A percentile compares a stretch with the other conserved stretches of the same genome.
phyloP scores from a whole-genome alignment of 2,113 vertebrate species.

The Rallus limicola region DNA sequence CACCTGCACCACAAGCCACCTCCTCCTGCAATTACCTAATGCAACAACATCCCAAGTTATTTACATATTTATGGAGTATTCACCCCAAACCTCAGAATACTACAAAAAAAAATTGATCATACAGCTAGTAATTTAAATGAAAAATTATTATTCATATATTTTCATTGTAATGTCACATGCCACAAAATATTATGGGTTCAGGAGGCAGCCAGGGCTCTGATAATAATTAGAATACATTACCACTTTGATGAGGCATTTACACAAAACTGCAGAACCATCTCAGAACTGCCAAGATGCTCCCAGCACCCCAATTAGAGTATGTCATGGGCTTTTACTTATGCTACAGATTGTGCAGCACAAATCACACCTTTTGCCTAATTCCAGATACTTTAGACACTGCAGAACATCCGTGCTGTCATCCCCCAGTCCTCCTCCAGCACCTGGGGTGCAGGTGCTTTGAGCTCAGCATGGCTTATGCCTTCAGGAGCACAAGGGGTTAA shows the following conservation, averaged over 20 bases:
- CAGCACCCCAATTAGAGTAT: constrained; percentile 18
- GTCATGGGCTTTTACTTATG: background rate
- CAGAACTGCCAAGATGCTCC: background rate
- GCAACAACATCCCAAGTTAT: background rate
- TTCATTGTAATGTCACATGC: constrained; percentile 39
- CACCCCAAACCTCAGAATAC: constrained; percentile 24
- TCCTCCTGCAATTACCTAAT: background rate
- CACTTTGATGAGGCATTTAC: constrained; percentile 49
- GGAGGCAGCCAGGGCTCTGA: background rate
- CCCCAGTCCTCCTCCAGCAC: background rate
- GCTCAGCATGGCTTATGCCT: background rate
- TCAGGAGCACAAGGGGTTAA: background rate
- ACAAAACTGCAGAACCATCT: background rate
- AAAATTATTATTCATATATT: constrained; percentile 41
- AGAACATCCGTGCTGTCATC: accelerated
- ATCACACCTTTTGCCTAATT: background rate
- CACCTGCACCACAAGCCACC: background rate
- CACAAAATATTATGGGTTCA: constrained; percentile 9
- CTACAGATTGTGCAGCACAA: background rate
- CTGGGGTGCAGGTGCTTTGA: background rate
- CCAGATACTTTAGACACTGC: background rate
- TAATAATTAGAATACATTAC: constrained; percentile 58
- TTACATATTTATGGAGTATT: constrained; percentile 56
- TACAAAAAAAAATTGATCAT: background rate
- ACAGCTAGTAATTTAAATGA: constrained; percentile 39